Conservation (phyloP, 35 echinoderm and acorn worm species). For the Strongylocentrotus purpuratus region DNA sequence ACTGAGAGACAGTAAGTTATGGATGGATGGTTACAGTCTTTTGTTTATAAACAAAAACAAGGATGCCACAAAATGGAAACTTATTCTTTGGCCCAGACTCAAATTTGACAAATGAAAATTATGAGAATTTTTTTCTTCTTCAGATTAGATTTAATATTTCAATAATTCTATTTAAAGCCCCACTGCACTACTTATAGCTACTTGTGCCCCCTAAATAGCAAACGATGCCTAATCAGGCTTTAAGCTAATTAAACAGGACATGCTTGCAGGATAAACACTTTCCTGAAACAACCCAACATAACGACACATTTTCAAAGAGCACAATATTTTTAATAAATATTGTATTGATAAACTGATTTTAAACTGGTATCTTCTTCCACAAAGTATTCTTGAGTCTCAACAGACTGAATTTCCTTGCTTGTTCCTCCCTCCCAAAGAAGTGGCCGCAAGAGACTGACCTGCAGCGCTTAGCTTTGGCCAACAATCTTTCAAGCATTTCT, state of each 20-base stretch:
- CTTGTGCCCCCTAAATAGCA: too few species aligned
- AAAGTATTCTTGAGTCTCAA: background rate
- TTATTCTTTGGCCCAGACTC: background rate
- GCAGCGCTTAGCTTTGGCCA: background rate
- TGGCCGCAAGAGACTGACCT: background rate
- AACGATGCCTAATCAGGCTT: too few species aligned
- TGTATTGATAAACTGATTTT: too few species aligned
- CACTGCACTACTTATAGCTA: too few species aligned
- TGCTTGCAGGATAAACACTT: background rate
- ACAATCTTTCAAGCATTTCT: conserved; percentile 25
- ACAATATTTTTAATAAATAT: too few species aligned
- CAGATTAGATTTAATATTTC: background rate
- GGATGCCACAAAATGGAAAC: background rate
- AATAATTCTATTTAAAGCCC: background rate
- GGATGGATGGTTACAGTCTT: background rate
- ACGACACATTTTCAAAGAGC: background rate
- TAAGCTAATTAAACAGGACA: background rate
- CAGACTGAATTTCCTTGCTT: background rate
- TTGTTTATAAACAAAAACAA: background rate
- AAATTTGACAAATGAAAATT: background rate
- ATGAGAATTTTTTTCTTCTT: background rate
- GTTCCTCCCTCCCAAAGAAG: background rate
- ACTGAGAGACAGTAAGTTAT: conserved; percentile 1
- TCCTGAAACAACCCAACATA: background rate
- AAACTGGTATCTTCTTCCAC: background rate